phyloP scores from a whole-genome alignment of 30 jellyfish, hydroid and myxozoan species.

The Pseudorhiza aurosa region DNA sequence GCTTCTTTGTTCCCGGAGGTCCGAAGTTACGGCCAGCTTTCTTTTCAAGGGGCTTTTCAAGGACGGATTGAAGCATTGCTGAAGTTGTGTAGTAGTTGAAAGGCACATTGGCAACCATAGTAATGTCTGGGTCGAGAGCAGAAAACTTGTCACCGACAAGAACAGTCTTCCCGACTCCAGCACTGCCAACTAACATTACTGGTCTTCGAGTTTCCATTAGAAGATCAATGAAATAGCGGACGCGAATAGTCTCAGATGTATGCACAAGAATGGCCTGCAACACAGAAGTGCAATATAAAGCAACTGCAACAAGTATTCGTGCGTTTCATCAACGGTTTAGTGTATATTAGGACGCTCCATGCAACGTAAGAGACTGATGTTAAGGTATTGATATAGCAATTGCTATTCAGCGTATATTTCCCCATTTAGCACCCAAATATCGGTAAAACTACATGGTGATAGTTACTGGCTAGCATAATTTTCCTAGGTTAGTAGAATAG shows the following conservation, averaged over 20 bases:
- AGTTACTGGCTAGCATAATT: too few relatives aligned
- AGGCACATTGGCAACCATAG: conserved; percentile 96
- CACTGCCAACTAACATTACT: conserved; percentile 96
- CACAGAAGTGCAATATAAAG: too few relatives aligned
- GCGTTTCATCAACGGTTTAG: too few relatives aligned
- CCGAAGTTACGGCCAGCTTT: conserved; percentile 99
- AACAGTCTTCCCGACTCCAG: conserved; percentile 99
- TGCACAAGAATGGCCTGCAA: conserved; percentile 97
- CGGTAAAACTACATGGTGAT: too few relatives aligned
- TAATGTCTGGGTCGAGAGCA: conserved; percentile 93
- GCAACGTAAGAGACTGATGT: too few relatives aligned
- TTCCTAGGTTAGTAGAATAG: too few relatives aligned
- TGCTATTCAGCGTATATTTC: too few relatives aligned
- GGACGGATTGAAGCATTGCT: conserved; percentile 94
- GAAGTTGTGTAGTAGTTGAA: conserved; percentile 97
- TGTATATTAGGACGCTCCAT: too few relatives aligned
- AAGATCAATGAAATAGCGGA: conserved; percentile 91
- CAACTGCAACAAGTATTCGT: too few relatives aligned
- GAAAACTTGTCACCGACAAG: conserved; percentile 97
- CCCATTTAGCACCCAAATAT: too few relatives aligned
- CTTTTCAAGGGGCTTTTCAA: conserved; percentile 97
- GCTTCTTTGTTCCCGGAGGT: conserved; percentile 98
- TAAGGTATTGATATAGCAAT: too few relatives aligned
- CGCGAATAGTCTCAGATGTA: conserved; percentile 94
- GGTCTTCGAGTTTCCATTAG: conserved; percentile 93